A percentile compares a stretch with the other conserved stretches of the same genome.
Conservation (phyloP, 2,888 invertebrate species). For the Epistrophe grossulariae region DNA sequence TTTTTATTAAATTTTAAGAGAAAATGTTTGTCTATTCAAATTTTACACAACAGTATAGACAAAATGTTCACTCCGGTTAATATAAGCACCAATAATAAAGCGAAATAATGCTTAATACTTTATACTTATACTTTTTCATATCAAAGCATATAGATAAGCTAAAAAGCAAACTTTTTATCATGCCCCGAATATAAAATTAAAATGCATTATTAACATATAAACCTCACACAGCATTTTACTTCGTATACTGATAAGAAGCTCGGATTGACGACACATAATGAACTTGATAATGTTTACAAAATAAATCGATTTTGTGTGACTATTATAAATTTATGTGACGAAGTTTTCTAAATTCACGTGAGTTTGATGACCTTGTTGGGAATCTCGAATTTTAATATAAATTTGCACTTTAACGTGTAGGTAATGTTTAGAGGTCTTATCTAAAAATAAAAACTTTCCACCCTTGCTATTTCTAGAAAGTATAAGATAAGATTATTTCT, state of each 20-base stretch:
- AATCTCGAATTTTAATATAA: background rate
- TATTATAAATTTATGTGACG: background rate
- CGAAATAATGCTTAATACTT: no score
- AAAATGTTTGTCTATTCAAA: no score
- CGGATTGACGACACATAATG: background rate
- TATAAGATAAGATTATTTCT: background rate
- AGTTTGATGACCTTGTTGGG: background rate
- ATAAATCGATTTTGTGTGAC: background rate
- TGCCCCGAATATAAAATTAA: no score
- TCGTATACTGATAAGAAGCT: background rate
- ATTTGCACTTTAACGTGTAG: no score
- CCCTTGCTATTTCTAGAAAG: background rate
- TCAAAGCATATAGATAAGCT: no score
- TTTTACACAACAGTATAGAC: no score
- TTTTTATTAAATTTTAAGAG: no score
- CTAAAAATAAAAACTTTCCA: slow-evolving; percentile 18
- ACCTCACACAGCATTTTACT: background rate
- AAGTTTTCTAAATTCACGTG: background rate
- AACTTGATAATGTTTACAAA: background rate
- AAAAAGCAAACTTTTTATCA: no score
- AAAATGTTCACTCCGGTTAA: no score
- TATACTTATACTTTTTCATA: no score
- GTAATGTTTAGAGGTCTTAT: background rate
- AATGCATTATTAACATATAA: background rate
- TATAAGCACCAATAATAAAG: no score